phyloP scores from a whole-genome alignment of 2,888 invertebrate species.

The Heliconius erato region DNA sequence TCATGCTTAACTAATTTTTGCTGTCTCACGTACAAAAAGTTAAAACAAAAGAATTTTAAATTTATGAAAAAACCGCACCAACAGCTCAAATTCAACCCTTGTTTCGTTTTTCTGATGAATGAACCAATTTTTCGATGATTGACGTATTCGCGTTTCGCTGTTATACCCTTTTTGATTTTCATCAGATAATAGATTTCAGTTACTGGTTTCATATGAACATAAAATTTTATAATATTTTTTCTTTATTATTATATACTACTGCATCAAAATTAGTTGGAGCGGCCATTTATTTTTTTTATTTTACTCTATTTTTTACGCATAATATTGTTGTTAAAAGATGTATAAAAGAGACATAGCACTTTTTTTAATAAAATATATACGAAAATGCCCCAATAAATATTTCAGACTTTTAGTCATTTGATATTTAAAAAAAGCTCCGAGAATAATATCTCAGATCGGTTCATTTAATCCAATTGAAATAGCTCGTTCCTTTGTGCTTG shows the following conservation, averaged over 20 bases:
- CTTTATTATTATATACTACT: neutral
- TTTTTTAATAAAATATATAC: neutral
- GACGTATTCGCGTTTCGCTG: conserved; percentile 28
- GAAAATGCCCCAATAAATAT: neutral
- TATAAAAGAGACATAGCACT: too few relatives aligned
- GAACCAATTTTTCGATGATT: conserved; percentile 32
- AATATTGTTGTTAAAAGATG: too few relatives aligned
- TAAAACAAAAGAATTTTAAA: conserved; percentile 32
- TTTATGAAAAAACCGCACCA: conserved; percentile 27
- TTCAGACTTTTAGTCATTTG: neutral
- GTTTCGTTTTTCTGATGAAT: conserved; percentile 34
- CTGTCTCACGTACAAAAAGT: conserved; percentile 23
- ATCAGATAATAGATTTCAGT: conserved; percentile 19
- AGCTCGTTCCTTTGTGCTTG: conserved; percentile 47
- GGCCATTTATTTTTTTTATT: neutral
- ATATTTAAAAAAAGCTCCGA: conserved; percentile 1
- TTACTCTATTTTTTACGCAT: neutral
- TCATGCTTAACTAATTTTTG: conserved; percentile 16
- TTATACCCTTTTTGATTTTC: conserved; percentile 13
- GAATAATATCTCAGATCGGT: conserved; percentile 33
- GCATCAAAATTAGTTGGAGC: neutral
- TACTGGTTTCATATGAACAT: conserved; percentile 16
- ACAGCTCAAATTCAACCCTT: conserved; percentile 31
- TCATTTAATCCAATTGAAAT: conserved; percentile 49
- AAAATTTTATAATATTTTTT: neutral